Evolutionary conservation across 1,140 invertebrate genomes (phyloP).

Genomic region (Archegozetes longisetosus): DNA sequence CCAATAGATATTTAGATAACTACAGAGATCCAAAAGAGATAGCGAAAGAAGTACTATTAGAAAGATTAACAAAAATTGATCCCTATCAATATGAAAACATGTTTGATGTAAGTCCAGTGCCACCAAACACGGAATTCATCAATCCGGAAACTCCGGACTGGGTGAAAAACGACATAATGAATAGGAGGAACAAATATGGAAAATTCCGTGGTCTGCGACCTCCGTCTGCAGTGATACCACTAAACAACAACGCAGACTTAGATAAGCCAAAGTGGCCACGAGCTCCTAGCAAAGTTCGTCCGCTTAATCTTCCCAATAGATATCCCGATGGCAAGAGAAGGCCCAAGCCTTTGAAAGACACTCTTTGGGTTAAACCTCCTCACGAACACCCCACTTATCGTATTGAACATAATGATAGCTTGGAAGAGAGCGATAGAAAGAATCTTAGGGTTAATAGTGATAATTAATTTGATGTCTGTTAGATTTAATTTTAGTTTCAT

Average conservation of each 20-base stretch:
- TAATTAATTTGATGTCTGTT: too few species aligned
- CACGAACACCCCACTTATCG: constrained; percentile 12
- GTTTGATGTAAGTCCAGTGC: constrained; percentile 23
- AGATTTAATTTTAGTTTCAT: too few species aligned
- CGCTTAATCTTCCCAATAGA: constrained; percentile 6
- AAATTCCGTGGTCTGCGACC: constrained; percentile 25
- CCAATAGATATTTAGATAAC: constrained; percentile 59
- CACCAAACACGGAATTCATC: constrained; percentile 44
- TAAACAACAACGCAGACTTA: constrained; percentile 19
- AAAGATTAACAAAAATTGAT: constrained; percentile 58
- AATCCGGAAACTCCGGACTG: constrained; percentile 46
- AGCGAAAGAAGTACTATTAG: constrained; percentile 63
- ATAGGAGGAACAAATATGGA: constrained; percentile 22
- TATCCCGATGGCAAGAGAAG: constrained; percentile 4
- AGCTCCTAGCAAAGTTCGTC: neutral
- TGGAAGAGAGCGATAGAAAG: neutral
- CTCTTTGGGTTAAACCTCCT: constrained; percentile 12
- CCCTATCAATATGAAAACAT: constrained; percentile 51
- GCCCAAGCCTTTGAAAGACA: constrained; percentile 5
- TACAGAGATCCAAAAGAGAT: constrained; percentile 77
- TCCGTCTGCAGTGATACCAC: constrained; percentile 18
- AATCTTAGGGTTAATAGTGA: too few species aligned
- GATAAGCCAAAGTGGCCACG: constrained; percentile 17
- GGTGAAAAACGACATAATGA: constrained; percentile 36
- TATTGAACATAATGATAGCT: neutral